Percentiles rank a stretch among this genome's conserved stretches.
Conservation (phyloP, 2,888 invertebrate genomes). For the Dryomyza anilis region DNA sequence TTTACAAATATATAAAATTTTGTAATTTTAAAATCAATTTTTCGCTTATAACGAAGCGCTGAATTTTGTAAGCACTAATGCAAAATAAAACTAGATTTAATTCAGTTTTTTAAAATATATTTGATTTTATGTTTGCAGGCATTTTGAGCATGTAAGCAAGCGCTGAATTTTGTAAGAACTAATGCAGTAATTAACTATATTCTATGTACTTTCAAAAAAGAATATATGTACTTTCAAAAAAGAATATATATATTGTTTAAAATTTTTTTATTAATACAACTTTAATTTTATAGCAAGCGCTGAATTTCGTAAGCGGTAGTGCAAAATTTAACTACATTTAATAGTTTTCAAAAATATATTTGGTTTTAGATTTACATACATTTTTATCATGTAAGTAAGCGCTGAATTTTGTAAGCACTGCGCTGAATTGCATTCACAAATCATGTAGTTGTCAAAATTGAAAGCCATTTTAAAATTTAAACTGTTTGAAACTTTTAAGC, state of each 20-base stretch:
- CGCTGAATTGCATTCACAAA: too few relatives aligned
- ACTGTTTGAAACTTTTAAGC: too few relatives aligned
- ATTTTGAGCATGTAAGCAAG: not conserved
- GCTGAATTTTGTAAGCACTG: not conserved
- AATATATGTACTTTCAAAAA: too few relatives aligned
- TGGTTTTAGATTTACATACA: not conserved
- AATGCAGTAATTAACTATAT: too few relatives aligned
- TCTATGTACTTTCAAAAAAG: too few relatives aligned
- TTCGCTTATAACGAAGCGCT: not conserved
- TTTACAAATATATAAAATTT: not conserved
- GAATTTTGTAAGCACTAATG: slow-evolving; percentile 4
- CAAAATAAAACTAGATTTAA: not conserved
- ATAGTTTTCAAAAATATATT: not conserved
- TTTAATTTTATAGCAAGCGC: not conserved
- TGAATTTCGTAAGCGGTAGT: not conserved
- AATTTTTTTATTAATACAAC: not conserved
- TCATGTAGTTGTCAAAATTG: too few relatives aligned
- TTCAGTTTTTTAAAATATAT: not conserved
- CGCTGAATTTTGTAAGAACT: not conserved
- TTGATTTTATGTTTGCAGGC: too few relatives aligned
- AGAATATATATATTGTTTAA: not conserved
- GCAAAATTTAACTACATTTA: not conserved
- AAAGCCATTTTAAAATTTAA: too few relatives aligned
- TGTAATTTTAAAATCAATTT: not conserved
- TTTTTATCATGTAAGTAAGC: not conserved